These are phyloP conservation scores for Polyodon spathula DNA, from an alignment of 2,113 vertebrate species.

Conservation along the genomic window DNA sequence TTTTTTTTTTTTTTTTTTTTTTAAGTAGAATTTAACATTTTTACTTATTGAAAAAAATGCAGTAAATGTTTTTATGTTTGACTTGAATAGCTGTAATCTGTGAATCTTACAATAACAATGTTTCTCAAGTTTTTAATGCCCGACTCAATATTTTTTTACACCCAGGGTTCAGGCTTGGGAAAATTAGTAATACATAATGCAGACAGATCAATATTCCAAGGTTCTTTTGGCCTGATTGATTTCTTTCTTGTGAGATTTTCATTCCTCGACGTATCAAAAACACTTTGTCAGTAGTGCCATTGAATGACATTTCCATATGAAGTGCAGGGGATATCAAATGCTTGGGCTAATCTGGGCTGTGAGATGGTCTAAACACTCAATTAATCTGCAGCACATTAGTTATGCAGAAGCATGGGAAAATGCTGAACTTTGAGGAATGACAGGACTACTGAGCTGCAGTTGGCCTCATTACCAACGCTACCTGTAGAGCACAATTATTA, in stretches of 20 bases:
- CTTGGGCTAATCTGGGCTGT: slow-evolving; percentile 48
- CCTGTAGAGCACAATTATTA: slow-evolving; percentile 50
- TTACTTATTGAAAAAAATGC: no score
- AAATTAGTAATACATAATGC: slow-evolving; percentile 42
- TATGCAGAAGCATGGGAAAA: slow-evolving; percentile 52
- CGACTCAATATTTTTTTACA: no score
- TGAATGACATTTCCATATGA: slow-evolving; percentile 60
- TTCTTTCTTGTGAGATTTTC: slow-evolving; percentile 58
- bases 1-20: no score
- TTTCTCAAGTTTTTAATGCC: no score
- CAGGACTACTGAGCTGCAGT: slow-evolving; percentile 45
- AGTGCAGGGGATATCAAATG: slow-evolving; percentile 46
- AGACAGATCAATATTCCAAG: slow-evolving; percentile 43
- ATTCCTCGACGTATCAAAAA: slow-evolving; percentile 54
- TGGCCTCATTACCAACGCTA: slow-evolving; percentile 48
- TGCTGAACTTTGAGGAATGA: slow-evolving; percentile 49
- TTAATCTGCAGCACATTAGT: slow-evolving; percentile 43
- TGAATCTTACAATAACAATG: no score
- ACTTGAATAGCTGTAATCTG: no score
- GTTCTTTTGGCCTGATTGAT: slow-evolving; percentile 50
- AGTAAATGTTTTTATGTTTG: no score
- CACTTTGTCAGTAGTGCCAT: slow-evolving; percentile 52
- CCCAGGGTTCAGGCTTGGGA: slow-evolving; percentile 27
- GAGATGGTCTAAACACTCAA: slow-evolving; percentile 40
- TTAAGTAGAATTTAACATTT: no score